Conservation (phyloP, 1,140 invertebrate genomes). For the Drosophila chauvacae region DNA sequence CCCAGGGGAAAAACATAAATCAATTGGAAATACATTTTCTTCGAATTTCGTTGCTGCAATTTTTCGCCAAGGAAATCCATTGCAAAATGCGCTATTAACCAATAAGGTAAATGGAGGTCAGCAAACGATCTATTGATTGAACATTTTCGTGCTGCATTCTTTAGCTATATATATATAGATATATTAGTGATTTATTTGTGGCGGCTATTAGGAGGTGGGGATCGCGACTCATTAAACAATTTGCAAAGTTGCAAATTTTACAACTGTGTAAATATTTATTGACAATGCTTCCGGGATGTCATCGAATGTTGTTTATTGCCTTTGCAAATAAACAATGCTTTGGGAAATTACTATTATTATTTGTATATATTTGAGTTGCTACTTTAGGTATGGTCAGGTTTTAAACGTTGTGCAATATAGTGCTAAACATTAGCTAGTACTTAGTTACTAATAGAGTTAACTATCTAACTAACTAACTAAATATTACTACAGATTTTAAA, state of each 20-base stretch:
- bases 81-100: slow-evolving; percentile 19
- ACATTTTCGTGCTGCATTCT: slow-evolving; percentile 16
- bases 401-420: background rate
- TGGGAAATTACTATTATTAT: slow-evolving; percentile 2
- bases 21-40: slow-evolving; percentile 37
- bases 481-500: background rate
- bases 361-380: background rate
- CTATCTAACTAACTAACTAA: background rate
- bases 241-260: slow-evolving; percentile 25
- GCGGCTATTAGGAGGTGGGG: slow-evolving; percentile 8
- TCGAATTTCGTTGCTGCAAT: background rate
- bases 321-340: slow-evolving; percentile 13
- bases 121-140: slow-evolving; percentile 29
- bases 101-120: slow-evolving; percentile 40
- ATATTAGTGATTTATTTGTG: slow-evolving; percentile 33
- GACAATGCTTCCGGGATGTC: slow-evolving; percentile 29
- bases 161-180: slow-evolving; percentile 23
- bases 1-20: slow-evolving; percentile 19
- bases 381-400: slow-evolving; percentile 20
- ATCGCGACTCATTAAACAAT: slow-evolving; percentile 23
- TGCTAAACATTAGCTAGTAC: background rate
- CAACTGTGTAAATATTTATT: slow-evolving; percentile 49
- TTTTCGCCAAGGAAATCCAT: slow-evolving; percentile 20
- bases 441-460: background rate
- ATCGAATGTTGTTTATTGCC: background rate